These are phyloP conservation scores for Tipula vernalis DNA, from an alignment of 2,888 invertebrate species.

Conservation along the genomic window DNA sequence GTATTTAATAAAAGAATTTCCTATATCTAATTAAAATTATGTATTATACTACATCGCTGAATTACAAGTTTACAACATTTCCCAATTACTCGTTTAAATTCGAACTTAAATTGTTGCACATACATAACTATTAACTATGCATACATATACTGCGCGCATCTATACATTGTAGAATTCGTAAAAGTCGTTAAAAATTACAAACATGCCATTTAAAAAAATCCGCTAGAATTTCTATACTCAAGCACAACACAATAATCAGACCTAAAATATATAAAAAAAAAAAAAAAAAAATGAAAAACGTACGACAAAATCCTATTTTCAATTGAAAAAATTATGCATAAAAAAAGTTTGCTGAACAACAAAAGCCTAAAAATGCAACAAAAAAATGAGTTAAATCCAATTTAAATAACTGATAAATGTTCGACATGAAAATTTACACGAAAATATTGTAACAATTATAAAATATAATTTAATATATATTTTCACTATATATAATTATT, in stretches of 20 bases:
- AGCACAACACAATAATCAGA: not conserved
- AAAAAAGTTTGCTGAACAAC: not conserved
- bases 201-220: not conserved
- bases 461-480: not conserved
- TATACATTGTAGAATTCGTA: not conserved
- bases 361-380: not conserved
- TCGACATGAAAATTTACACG: slow-evolving; percentile 13
- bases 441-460: slow-evolving; percentile 7
- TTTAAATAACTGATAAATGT: slow-evolving; percentile 14
- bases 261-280: not conserved
- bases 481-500: not conserved
- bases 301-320: not conserved
- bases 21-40: not conserved
- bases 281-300: not conserved
- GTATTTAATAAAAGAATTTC: not conserved
- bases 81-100: not conserved
- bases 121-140: not conserved
- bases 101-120: not conserved
- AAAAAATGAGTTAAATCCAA: not conserved
- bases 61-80: not conserved
- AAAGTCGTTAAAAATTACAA: not conserved
- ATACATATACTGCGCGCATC: not conserved
- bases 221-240: not conserved
- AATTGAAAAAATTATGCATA: not conserved
- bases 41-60: not conserved